phyloP scores from a whole-genome alignment of 1,140 invertebrate genomes.

The Tetramorium alpestre region DNA sequence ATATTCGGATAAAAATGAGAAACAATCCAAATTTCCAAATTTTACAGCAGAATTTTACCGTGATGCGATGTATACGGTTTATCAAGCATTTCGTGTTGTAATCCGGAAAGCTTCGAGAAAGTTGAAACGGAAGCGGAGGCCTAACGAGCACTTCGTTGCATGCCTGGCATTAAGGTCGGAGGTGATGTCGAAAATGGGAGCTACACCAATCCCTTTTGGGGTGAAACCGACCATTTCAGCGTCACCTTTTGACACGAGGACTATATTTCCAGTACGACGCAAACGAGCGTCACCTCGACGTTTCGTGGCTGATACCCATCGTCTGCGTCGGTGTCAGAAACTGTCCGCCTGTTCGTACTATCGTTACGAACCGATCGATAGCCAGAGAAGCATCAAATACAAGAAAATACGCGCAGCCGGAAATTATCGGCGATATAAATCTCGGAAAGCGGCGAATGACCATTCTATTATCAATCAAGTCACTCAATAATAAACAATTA shows the following conservation, averaged over 20 bases:
- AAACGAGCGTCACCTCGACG: constrained; percentile 45
- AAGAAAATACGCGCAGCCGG: neutral
- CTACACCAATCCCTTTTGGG: constrained; percentile 1
- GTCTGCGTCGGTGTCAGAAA: constrained; percentile 27
- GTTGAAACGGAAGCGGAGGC: constrained; percentile 32
- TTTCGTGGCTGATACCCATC: constrained; percentile 54
- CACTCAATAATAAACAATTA: neutral
- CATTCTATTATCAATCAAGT: neutral
- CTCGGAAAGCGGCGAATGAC: neutral
- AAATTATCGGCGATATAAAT: constrained; percentile 1
- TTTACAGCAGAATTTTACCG: neutral
- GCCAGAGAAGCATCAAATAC: neutral
- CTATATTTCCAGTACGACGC: constrained; percentile 42
- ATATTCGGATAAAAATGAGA: neutral
- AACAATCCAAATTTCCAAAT: neutral
- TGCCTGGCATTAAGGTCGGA: constrained; percentile 46
- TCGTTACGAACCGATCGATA: constrained; percentile 32
- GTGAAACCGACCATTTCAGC: constrained; percentile 42
- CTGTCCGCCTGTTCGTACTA: constrained; percentile 46
- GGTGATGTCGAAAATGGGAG: constrained; percentile 51
- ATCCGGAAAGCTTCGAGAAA: constrained; percentile 39
- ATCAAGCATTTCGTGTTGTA: constrained; percentile 11
- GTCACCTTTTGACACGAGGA: constrained; percentile 57
- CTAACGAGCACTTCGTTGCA: constrained; percentile 49
- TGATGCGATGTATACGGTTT: neutral